Base-by-base conservation (phyloP, 2,888 invertebrate genomes). In the Terebella lapidaria region DNA sequence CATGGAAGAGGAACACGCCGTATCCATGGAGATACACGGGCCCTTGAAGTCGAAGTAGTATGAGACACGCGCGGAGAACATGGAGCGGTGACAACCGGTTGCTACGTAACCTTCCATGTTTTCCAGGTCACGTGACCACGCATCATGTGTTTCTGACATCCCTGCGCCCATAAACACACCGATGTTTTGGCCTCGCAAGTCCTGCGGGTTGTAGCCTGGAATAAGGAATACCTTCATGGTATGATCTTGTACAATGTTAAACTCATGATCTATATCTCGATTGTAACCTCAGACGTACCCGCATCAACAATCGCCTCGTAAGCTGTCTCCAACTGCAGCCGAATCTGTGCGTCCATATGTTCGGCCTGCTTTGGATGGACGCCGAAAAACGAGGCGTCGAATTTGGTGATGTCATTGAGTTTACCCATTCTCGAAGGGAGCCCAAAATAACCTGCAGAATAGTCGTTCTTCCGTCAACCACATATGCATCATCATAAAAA, bases 1-100 rank as follows among this genome's bases (percentile, higher is more conserved):
- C 78, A 94, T 82, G 65, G 92, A 91, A 71, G 94, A 94, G 0
- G 94, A 94, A 81, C 96, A 96, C 15, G 95, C 96, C 0, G 96
- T 95, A 82, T 97, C 96, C 18, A 56, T 5, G 56, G 5, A 88
- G 4, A 57, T 53, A n/a, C 20, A 20, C n/a, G 26, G 22, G 63
- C 83, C 93, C 73, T 85, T 88, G 65, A 94, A 88, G 79, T 95
- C 93, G 80, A 94, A 94, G 22, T 92, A 88, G 83, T 88, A 96
- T 0, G 94, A 94, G 67, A 96, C 85, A 72, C 87, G 85, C 73
- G 94, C 94, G n/a, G 90, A 88, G 72, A 92, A 84, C 90, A 92
- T 91, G 3, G 91, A 90, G 64, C 92, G 87, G 69, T 90, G 89
- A 79, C 90, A 90, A 45, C 92, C 95, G 1, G 90, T 92, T 70